Base-by-base conservation (phyloP, 1,140 invertebrate species). In the Monochamus saltuarius region DNA sequence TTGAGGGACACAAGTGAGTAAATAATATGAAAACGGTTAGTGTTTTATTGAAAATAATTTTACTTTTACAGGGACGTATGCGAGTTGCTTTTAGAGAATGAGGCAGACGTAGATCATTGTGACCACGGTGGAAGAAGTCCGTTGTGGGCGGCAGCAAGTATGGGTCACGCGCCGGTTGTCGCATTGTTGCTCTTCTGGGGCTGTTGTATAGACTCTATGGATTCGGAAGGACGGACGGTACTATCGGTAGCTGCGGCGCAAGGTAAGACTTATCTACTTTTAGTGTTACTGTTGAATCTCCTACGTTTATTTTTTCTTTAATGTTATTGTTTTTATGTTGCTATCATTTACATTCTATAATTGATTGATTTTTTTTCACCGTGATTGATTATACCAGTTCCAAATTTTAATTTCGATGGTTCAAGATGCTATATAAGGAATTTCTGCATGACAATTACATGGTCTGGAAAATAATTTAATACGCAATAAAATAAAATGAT, bases 171-270 rank as follows among this genome's bases (percentile, higher is more conserved):
- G 7, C 82, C 85, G 13, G 89, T 94, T 17, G 90, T 94, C 1
- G 85, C 87, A 39, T 77, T 92, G 38, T 76, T 95, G 19, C 78
- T 95, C 29, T 93, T 93, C 76, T 94, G 91, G 91, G 91, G 92
- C 17, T 92, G 91, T 66, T 91, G 91, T 71, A 89, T 94, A 16
- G 92, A 95, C 77, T 89, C 88, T 55, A 94, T 95, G 72, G 93
- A 95, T 74, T 85, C 86, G 13, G 94, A 97, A 77, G 95, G 95
- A 16, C 83, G 94, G 38, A 97, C 93, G 0, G 94, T 92, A 10
- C 79, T 92, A 0, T 89, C 88, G 54, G 90, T 94, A 1, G 92
- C 92, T 1, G 91, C 92, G 13, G 90, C 91, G 4, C 91, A 96
- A 78, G 93, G 93, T 67, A 55, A 53, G 10, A 36, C n/a, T 11